Percentiles rank a stretch among this genome's conserved stretches.
These are phyloP conservation scores for Cephalopachus bancanus DNA, from an alignment of 2,797 vertebrate genomes.

Conservation along the genomic window DNA sequence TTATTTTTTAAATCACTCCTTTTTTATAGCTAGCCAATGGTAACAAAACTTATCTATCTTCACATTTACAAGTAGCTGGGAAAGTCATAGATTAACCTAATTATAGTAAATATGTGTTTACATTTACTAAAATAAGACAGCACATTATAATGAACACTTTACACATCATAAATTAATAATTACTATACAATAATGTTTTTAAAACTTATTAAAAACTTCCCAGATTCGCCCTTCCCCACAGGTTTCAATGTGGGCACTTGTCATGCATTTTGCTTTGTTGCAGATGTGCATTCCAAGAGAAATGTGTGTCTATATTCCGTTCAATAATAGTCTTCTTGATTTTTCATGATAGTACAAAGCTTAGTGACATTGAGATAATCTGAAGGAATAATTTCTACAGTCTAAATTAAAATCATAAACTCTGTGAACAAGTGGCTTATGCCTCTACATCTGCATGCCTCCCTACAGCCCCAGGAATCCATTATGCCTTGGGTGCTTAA, in stretches of 20 bases:
- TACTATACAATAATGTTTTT: conserved; percentile 56
- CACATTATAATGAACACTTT: conserved; percentile 58
- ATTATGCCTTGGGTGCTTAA: conserved; percentile 33
- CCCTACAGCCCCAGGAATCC: conserved; percentile 65
- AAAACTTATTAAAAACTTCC: conserved; percentile 67
- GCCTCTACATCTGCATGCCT: conserved; percentile 68
- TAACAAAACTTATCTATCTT: conserved; percentile 69
- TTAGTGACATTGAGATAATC: conserved; percentile 78
- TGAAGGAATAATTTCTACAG: conserved; percentile 68
- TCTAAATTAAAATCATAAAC: conserved; percentile 76
- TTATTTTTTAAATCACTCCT: neutral
- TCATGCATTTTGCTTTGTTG: conserved; percentile 56
- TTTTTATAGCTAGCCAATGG: conserved; percentile 47
- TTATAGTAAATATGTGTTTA: conserved; percentile 29
- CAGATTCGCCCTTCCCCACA: conserved; percentile 48
- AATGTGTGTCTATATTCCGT: conserved; percentile 58
- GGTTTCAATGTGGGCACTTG: conserved; percentile 22
- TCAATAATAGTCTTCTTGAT: conserved; percentile 56
- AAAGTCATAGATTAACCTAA: conserved; percentile 64
- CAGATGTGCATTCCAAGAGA: conserved; percentile 53
- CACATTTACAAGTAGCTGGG: conserved; percentile 58
- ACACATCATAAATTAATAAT: conserved; percentile 43
- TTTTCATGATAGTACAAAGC: conserved; percentile 83
- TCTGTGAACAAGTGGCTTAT: conserved; percentile 70
- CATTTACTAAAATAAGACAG: conserved; percentile 49